Evolutionary conservation across 2,888 invertebrate species (phyloP).

Genomic region (Thysanoteuthis rhombus): DNA sequence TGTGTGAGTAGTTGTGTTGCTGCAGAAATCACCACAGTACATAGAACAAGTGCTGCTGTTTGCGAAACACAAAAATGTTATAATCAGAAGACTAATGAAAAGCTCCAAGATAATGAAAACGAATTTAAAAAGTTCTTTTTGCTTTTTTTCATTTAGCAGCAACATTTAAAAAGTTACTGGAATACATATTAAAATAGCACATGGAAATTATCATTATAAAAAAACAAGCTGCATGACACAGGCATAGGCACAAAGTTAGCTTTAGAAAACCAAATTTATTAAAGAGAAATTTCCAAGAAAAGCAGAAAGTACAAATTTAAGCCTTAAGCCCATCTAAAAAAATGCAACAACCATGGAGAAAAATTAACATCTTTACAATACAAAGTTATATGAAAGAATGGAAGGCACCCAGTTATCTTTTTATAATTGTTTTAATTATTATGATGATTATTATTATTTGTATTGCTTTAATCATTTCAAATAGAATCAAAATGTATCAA

Average conservation of each 20-base stretch:
- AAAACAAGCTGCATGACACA: conserved; percentile 20
- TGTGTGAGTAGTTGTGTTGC: neutral
- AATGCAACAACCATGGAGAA: neutral
- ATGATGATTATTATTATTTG: neutral
- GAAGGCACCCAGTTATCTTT: neutral
- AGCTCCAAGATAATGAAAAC: neutral
- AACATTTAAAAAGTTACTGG: neutral
- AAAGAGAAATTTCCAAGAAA: neutral
- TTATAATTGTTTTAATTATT: neutral
- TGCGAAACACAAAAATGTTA: neutral
- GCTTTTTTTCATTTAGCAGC: neutral
- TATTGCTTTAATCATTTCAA: neutral
- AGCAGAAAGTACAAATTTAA: neutral
- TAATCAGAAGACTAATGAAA: neutral
- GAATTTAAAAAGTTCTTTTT: neutral
- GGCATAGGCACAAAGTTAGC: conserved; percentile 28
- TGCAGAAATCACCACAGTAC: neutral
- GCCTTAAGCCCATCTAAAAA: neutral
- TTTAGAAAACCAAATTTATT: neutral
- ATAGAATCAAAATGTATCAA: neutral
- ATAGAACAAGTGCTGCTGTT: neutral
- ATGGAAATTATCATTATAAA: neutral
- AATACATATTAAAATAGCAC: neutral
- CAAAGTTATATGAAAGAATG: neutral
- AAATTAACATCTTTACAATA: neutral